Percentiles rank a stretch among this genome's conserved stretches.
phyloP scores from a whole-genome alignment of 2,888 invertebrate species.

The Drosophila rubida region DNA sequence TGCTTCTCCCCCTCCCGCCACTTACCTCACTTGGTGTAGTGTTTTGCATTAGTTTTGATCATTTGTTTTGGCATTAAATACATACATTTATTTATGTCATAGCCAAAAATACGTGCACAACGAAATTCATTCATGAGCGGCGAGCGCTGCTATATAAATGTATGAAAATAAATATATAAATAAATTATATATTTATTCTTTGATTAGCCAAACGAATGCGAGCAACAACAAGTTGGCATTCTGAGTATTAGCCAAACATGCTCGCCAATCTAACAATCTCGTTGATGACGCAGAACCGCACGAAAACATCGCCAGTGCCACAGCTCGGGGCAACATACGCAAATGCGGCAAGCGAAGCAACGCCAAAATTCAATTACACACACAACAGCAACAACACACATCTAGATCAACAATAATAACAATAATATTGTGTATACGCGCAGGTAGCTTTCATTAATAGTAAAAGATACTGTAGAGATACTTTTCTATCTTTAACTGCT shows the following conservation, averaged over 20 bases:
- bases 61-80: constrained; percentile 37
- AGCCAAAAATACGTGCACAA: constrained; percentile 65
- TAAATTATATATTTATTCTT: constrained; percentile 77
- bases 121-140: constrained; percentile 68
- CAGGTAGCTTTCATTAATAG: neutral
- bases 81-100: constrained; percentile 67
- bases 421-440: neutral
- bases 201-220: constrained; percentile 72
- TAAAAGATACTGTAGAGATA: neutral
- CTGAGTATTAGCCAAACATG: constrained; percentile 53
- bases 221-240: constrained; percentile 44
- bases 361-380: constrained; percentile 39
- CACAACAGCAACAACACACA: constrained; percentile 18
- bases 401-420: constrained; percentile 16
- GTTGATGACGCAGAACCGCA: constrained; percentile 69
- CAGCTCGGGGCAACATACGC: constrained; percentile 38
- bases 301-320: constrained; percentile 34
- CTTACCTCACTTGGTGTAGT: neutral
- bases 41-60: constrained; percentile 43
- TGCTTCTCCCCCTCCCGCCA: too few species aligned
- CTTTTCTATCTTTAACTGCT: neutral
- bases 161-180: constrained; percentile 57
- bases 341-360: constrained; percentile 37
- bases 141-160: constrained; percentile 19
- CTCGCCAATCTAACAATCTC: constrained; percentile 62